Conservation (phyloP, 2,888 invertebrate species). For the Philereme transversata region DNA sequence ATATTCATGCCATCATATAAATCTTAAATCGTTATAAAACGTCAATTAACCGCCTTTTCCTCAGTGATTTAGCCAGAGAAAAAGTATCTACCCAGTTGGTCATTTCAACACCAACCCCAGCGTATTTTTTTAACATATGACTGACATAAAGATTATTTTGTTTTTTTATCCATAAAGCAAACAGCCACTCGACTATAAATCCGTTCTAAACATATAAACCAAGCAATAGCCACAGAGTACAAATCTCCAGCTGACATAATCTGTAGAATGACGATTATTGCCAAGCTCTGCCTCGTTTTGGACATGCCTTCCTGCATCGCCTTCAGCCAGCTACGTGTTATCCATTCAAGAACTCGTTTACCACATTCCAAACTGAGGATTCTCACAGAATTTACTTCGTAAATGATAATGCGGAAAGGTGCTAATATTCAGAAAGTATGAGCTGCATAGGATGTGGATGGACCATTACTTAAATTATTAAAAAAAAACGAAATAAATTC, state of each 20-base stretch:
- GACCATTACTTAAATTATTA: too few species aligned
- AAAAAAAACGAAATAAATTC: too few species aligned
- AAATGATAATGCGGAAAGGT: not conserved
- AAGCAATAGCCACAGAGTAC: constrained; percentile 16
- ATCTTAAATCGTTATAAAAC: too few species aligned
- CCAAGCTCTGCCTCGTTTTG: constrained; percentile 25
- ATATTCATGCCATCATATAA: too few species aligned
- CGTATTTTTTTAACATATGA: too few species aligned
- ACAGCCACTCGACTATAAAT: constrained; percentile 8
- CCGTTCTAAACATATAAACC: constrained; percentile 20
- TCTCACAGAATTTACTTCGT: constrained; percentile 21
- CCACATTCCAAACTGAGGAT: constrained; percentile 31
- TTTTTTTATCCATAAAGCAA: not conserved
- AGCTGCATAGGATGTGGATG: too few species aligned
- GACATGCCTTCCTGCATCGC: constrained; percentile 33
- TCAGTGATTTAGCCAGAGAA: too few species aligned
- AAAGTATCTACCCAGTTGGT: too few species aligned
- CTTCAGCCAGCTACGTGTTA: constrained; percentile 32
- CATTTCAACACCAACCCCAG: too few species aligned
- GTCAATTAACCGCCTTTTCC: too few species aligned
- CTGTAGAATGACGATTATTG: constrained; percentile 38
- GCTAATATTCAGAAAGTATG: too few species aligned
- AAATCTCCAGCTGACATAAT: constrained; percentile 35
- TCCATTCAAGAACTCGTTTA: constrained; percentile 39
- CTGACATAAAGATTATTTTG: too few species aligned